Conservation (phyloP, 1,140 invertebrate genomes). For the Neodiprion fabricii region DNA sequence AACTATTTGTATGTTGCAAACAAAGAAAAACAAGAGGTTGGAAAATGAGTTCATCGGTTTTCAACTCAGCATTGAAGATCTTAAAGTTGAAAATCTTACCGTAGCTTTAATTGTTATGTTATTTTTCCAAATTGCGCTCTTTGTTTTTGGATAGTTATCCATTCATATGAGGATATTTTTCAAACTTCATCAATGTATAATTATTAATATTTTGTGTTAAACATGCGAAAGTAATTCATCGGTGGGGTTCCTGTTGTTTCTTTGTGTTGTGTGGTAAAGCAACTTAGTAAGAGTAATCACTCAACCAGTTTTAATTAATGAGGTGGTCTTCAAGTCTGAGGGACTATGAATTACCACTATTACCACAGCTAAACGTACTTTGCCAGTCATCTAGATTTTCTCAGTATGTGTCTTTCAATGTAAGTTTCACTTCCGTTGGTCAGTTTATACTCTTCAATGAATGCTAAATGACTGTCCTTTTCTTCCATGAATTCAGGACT, state of each 20-base stretch:
- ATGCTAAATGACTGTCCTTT: not conserved
- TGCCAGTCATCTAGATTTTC: constrained; percentile 30
- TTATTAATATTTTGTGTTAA: too few species aligned
- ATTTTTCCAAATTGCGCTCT: not conserved
- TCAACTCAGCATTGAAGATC: too few species aligned
- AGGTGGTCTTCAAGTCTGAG: constrained; percentile 58
- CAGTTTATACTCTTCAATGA: not conserved
- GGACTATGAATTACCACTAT: constrained; percentile 53
- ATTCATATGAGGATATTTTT: not conserved
- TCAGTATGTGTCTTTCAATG: not conserved
- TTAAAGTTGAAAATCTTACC: too few species aligned
- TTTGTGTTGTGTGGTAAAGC: constrained; percentile 41
- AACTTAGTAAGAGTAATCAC: not conserved
- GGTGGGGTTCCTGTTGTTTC: constrained; percentile 32
- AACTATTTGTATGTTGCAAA: not conserved
- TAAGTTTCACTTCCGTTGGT: too few species aligned
- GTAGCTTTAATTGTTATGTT: too few species aligned
- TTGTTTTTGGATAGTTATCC: not conserved
- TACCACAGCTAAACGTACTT: constrained; percentile 37
- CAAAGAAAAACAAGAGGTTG: constrained; percentile 17
- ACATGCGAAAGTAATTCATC: constrained; percentile 8
- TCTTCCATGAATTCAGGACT: not conserved
- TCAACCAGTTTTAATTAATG: constrained; percentile 60
- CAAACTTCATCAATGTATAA: not conserved
- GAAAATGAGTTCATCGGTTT: constrained; percentile 25